Evolutionary conservation across 2,888 invertebrate species (phyloP).

Genomic region (Eucera pruinosa): DNA sequence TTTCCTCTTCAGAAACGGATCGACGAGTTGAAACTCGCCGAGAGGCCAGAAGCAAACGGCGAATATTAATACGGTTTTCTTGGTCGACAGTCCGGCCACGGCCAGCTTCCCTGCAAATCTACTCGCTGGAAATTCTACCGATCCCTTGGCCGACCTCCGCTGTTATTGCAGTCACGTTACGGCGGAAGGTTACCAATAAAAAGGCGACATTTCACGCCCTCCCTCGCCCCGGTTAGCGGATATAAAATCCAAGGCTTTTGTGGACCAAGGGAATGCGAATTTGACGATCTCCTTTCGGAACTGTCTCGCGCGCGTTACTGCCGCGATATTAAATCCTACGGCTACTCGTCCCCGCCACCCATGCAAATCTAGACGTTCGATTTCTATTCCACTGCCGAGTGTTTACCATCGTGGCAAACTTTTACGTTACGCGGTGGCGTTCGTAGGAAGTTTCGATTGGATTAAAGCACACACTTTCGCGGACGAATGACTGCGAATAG

Average conservation of each 20-base stretch:
- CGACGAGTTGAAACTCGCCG: conserved; percentile 46
- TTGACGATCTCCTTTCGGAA: conserved; percentile 38
- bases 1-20: conserved; percentile 37
- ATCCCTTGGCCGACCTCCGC: background rate
- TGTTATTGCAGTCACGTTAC: conserved; percentile 58
- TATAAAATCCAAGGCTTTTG: conserved; percentile 27
- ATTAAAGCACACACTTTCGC: no score
- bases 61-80: conserved; percentile 59
- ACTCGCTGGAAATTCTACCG: conserved; percentile 29
- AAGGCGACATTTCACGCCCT: conserved; percentile 35
- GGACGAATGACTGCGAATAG: no score
- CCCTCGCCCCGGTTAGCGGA: conserved; percentile 11
- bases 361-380: background rate
- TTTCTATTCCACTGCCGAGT: no score
- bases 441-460: no score
- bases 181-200: conserved; percentile 39
- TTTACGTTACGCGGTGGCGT: no score
- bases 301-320: conserved; percentile 14
- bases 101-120: background rate
- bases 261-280: conserved; percentile 22
- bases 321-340: conserved; percentile 30
- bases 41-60: conserved; percentile 38
- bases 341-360: background rate
- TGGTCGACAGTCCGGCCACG: conserved; percentile 4
- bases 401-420: no score